Evolutionary conservation across 2,113 vertebrate species (phyloP), one percentile per base, ranked within the genome.

Genomic region (Apteryx mantelli): DNA sequence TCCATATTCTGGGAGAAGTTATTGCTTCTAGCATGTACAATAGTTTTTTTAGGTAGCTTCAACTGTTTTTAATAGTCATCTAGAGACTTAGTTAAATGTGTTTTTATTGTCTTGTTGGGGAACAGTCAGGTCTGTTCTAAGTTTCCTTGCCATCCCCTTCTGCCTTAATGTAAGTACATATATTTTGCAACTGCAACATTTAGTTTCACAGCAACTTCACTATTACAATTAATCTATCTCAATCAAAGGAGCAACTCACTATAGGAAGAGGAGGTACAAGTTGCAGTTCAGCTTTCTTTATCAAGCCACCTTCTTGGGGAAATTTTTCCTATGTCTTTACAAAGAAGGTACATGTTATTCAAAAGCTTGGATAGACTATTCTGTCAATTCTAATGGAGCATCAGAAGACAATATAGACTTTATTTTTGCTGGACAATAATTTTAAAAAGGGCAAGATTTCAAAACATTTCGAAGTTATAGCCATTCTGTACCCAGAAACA

Each of bases 41-140:
- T 42, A 34, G 38, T 61, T 79, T 82, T 58, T 86, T 50, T 80
- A 88, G 76, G 88, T 71, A 89, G 80, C 61, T 91, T 64, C 69
- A 69, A 38, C 71, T 95, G 87, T 11, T 92, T 95, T 60, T 89
- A 96, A 97, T 84, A 93, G 93, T 83, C 4, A 16, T 36, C 82
- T 88, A 66, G 66, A 94, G 82, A 71, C 34, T 4, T 25, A 73
- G 40, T 83, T 65, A 82, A 89, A 73, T 26, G 52, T 38, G 42
- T 42, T 65, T 95, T 87, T 91, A 68, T 89, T 94, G 55, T 34
- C 64, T 46, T 38, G 88, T 53, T 90, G 73, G 69, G 80, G 73
- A 96, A 91, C 88, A 83, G 63, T 48, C 44, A 85, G 88, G 78
- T 85, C 61, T 63, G 63, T 85, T 82, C 34, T 85, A 69, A 73